These are phyloP conservation scores for Chrysemys picta DNA, from an alignment of 2,113 vertebrate genomes.

Conservation along the genomic window DNA sequence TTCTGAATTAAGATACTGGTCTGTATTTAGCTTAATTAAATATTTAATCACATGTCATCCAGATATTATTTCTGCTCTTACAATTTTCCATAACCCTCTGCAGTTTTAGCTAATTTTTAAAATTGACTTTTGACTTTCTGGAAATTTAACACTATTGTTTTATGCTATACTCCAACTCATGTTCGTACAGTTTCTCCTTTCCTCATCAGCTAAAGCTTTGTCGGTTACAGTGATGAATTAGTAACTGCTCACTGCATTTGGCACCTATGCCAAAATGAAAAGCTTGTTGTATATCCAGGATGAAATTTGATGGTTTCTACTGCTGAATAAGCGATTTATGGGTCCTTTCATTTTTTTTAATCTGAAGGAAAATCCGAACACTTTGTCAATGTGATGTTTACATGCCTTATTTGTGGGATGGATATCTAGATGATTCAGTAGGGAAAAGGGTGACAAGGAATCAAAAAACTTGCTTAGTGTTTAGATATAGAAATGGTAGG, in stretches of 20 bases:
- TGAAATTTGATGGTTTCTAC: neutral
- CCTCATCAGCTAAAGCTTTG: neutral
- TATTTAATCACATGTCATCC: slow-evolving; percentile 51
- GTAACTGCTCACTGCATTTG: neutral
- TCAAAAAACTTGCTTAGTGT: neutral
- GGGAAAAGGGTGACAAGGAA: neutral
- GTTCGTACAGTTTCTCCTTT: neutral
- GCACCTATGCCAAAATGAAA: neutral
- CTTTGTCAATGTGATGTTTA: neutral
- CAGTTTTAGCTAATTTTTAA: slow-evolving; percentile 50
- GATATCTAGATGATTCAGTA: neutral
- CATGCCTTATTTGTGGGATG: neutral
- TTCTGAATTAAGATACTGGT: slow-evolving; percentile 28
- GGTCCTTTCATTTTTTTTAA: slow-evolving; percentile 26
- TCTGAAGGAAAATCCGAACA: slow-evolving; percentile 32
- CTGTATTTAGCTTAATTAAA: slow-evolving; percentile 59
- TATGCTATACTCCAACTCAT: slow-evolving; percentile 1
- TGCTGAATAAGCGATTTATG: neutral
- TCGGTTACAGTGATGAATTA: neutral
- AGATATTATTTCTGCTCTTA: slow-evolving; percentile 8
- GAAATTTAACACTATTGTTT: slow-evolving; percentile 19
- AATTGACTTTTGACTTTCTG: slow-evolving; percentile 23
- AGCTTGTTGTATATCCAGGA: neutral
- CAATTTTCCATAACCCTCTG: slow-evolving; percentile 11
- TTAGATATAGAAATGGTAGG: neutral